phyloP scores from a whole-genome alignment of 2,797 vertebrate genomes.

The Falco columbarius region DNA sequence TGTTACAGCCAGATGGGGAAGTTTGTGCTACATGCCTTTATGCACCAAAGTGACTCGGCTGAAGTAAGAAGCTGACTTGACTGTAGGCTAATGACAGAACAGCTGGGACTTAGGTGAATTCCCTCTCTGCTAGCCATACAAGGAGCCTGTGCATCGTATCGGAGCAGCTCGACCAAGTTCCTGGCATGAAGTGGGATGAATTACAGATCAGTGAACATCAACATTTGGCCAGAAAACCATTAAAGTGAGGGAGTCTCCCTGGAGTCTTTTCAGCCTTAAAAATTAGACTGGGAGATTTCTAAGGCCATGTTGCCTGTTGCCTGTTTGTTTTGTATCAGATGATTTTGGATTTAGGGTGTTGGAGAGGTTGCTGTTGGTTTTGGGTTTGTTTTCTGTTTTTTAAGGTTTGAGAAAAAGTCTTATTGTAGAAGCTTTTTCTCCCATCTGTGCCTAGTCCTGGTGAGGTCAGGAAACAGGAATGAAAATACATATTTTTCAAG shows the following conservation, averaged over 20 bases:
- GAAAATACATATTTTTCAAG: not conserved
- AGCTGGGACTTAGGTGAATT: not conserved
- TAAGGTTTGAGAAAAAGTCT: not conserved
- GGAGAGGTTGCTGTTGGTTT: not conserved
- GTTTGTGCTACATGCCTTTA: not conserved
- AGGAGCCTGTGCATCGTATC: not conserved
- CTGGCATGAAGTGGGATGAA: not conserved
- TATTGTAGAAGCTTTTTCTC: not conserved
- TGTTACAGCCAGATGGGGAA: not conserved
- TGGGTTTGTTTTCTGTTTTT: not conserved
- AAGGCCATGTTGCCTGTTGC: not conserved
- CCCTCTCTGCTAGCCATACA: not conserved
- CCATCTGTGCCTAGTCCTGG: not conserved
- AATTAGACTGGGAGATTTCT: not conserved
- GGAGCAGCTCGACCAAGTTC: not conserved
- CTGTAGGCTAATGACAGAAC: not conserved
- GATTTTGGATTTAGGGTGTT: not conserved
- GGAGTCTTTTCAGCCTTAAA: not conserved
- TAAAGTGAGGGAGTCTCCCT: not conserved
- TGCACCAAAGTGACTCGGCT: fast-evolving
- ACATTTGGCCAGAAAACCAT: not conserved
- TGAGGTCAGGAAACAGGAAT: not conserved
- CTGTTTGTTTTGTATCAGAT: not conserved
- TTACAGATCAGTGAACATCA: not conserved
- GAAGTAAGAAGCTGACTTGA: not conserved